These are phyloP conservation scores for Triplophysa yarkandensis DNA, from an alignment of 2,797 vertebrate species.

Conservation along the genomic window DNA sequence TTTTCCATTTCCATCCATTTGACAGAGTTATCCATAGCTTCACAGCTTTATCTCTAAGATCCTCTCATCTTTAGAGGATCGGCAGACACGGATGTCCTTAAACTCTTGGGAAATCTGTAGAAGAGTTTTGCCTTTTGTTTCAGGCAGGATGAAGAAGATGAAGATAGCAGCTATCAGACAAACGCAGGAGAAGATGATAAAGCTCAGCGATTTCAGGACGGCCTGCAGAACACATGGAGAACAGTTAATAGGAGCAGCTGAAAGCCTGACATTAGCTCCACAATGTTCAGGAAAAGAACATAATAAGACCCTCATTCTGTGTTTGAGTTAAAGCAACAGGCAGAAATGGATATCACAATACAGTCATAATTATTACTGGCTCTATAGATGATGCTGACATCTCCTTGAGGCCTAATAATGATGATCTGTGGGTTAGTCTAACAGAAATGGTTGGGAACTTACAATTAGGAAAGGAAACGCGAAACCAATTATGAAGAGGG, in stretches of 20 bases:
- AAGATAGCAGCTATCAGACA: conserved; percentile 65
- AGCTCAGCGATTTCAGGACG: conserved; percentile 64
- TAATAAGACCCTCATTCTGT: conserved; percentile 30
- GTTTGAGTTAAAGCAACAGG: no score
- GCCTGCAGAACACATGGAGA: conserved; percentile 59
- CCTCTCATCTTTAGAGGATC: conserved; percentile 52
- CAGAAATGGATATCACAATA: background rate
- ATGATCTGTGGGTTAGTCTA: no score
- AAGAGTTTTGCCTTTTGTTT: conserved; percentile 76
- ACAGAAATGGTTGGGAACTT: conserved; percentile 61
- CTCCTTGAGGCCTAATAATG: background rate
- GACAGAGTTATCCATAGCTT: conserved; percentile 20
- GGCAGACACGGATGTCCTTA: conserved; percentile 63
- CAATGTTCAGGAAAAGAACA: conserved; percentile 22
- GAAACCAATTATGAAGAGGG: conserved; percentile 68
- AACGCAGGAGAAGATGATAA: conserved; percentile 66
- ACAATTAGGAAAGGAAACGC: conserved; percentile 84
- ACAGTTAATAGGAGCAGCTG: background rate
- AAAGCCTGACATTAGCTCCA: conserved; percentile 32
- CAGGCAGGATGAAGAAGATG: conserved; percentile 71
- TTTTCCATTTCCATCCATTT: no score
- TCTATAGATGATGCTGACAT: conserved; percentile 1
- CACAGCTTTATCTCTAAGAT: conserved; percentile 68
- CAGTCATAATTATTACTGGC: conserved; percentile 1
- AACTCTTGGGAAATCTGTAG: conserved; percentile 74